phyloP scores from a whole-genome alignment of 2,797 vertebrate species.

The Microchirus variegatus region DNA sequence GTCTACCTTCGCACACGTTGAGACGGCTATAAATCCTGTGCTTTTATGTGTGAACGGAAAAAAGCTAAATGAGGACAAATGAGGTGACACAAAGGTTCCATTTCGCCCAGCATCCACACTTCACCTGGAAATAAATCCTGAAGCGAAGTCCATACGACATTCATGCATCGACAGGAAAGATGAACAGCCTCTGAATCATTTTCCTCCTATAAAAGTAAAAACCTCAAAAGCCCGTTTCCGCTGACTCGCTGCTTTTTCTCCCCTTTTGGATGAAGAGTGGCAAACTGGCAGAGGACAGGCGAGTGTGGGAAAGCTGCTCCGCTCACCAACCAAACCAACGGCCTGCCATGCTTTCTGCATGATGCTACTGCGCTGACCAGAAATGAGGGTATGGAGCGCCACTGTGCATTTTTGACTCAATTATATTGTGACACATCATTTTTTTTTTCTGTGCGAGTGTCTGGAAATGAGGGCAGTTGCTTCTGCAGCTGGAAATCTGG shows the following conservation, averaged over 20 bases:
- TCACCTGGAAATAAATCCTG: conserved; percentile 51
- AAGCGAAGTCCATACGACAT: conserved; percentile 36
- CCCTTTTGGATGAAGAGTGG: conserved; percentile 53
- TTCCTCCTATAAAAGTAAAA: conserved; percentile 67
- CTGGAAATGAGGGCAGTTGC: conserved; percentile 45
- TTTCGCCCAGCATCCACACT: conserved; percentile 36
- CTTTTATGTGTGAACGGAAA: conserved; percentile 33
- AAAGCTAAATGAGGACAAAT: conserved; percentile 26
- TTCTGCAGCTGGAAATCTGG: conserved; percentile 65
- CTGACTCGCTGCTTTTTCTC: conserved; percentile 75
- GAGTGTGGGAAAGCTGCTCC: conserved; percentile 68
- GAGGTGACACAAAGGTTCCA: conserved; percentile 42
- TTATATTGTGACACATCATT: conserved; percentile 60
- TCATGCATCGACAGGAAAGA: conserved; percentile 51
- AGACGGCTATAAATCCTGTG: conserved; percentile 9
- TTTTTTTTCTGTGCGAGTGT: conserved; percentile 36
- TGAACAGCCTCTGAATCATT: conserved; percentile 58
- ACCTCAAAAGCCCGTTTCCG: conserved; percentile 73
- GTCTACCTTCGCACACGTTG: conserved; percentile 19
- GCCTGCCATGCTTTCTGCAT: conserved; percentile 59
- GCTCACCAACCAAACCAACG: conserved; percentile 55
- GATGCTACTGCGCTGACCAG: conserved; percentile 60
- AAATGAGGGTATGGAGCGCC: conserved; percentile 55
- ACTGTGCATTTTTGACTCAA: conserved; percentile 51
- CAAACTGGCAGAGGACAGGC: conserved; percentile 48